Percentiles rank a stretch among this genome's conserved stretches.
phyloP scores from a whole-genome alignment of 2,113 vertebrate species.

The Mesoclemmys tuberculata region DNA sequence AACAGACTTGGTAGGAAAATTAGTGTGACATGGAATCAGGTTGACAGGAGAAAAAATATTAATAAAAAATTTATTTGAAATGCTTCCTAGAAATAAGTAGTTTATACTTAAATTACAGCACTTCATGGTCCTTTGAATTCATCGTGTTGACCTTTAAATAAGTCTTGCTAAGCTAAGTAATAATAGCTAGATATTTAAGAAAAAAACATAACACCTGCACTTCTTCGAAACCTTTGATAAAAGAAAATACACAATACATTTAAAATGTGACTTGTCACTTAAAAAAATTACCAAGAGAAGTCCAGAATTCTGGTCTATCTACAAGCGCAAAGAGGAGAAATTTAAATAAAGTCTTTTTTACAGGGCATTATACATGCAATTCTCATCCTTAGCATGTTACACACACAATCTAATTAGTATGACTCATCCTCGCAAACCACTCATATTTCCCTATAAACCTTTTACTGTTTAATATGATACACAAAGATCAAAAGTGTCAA shows the following conservation, averaged over 20 bases:
- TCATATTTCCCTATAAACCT: not conserved
- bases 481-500: not conserved
- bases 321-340: not conserved
- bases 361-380: not conserved
- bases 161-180: not conserved
- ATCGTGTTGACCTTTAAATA: slow-evolving; percentile 49
- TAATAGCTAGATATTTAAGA: not conserved
- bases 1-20: slow-evolving; percentile 5
- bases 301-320: not conserved
- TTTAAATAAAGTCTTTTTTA: not conserved
- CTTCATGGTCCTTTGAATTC: slow-evolving; percentile 46
- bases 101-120: not conserved
- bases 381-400: not conserved
- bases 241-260: slow-evolving; percentile 6
- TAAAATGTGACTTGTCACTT: not conserved
- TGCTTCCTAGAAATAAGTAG: not conserved
- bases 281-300: not conserved
- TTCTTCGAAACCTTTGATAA: slow-evolving; percentile 35
- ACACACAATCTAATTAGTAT: not conserved
- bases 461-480: not conserved
- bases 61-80: not conserved
- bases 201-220: not conserved
- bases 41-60: not conserved
- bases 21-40: not conserved
- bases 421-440: not conserved